A percentile compares a stretch with the other conserved stretches of the same genome.
Conservation (phyloP, 2,113 vertebrate genomes). For the Epinephelus fuscoguttatus region DNA sequence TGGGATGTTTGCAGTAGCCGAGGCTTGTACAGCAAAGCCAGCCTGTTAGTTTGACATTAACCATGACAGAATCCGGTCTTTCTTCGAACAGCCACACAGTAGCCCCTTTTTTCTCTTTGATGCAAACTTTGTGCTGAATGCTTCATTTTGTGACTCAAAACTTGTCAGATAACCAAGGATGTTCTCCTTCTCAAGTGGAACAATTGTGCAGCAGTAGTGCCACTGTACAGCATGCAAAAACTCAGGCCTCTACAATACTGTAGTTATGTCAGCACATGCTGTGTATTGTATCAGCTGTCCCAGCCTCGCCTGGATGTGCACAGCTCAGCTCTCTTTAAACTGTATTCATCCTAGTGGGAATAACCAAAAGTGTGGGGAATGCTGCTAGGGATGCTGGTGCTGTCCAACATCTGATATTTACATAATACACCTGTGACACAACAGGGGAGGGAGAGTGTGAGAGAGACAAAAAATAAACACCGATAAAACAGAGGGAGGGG, state of each 20-base stretch:
- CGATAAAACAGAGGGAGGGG: slow-evolving; percentile 2
- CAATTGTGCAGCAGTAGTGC: slow-evolving; percentile 16
- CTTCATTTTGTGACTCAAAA: slow-evolving; percentile 17
- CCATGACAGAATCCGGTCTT: slow-evolving; percentile 12
- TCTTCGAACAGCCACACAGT: background rate
- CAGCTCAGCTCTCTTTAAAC: slow-evolving; percentile 50
- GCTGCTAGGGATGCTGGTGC: slow-evolving; percentile 29
- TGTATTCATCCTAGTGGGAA: slow-evolving; percentile 29
- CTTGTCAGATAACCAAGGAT: slow-evolving; percentile 11
- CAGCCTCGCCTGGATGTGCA: slow-evolving; percentile 20
- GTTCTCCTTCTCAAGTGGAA: slow-evolving; percentile 10
- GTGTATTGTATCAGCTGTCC: slow-evolving; percentile 33
- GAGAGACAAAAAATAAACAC: background rate
- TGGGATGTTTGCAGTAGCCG: slow-evolving; percentile 9
- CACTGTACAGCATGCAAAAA: slow-evolving; percentile 14
- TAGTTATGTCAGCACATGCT: slow-evolving; percentile 9
- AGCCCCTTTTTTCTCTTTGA: background rate
- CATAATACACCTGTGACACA: slow-evolving; percentile 49
- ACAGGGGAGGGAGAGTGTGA: background rate
- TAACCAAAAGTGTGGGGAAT: slow-evolving; percentile 9
- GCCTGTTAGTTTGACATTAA: slow-evolving; percentile 19
- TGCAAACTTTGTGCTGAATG: slow-evolving; percentile 27
- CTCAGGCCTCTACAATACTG: slow-evolving; percentile 7
- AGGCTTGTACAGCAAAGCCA: background rate
- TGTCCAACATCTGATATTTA: slow-evolving; percentile 44